Base-by-base conservation (phyloP, 2,888 invertebrate genomes). In the Lycaena phlaeas region DNA sequence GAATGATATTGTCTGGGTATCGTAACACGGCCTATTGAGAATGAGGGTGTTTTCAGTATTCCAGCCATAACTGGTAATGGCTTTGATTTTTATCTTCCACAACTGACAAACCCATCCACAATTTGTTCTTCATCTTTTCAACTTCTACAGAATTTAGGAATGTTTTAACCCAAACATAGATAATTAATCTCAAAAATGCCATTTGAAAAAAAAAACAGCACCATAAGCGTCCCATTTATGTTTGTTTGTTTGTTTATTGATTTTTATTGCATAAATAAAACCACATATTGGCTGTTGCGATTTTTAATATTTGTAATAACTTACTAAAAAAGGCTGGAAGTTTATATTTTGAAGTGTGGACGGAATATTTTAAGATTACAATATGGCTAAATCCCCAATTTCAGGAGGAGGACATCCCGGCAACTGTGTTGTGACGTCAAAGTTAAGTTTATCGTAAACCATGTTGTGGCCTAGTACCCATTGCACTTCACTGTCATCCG, bases 1-100 rank as follows among this genome's bases (percentile, higher is more conserved):
- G 61, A 75, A 78, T 75, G 81, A 77, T 73, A 82, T 84, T 62
- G 60, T 78, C 59, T 84, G 84, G 84, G 84, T 84, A 84, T 68
- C 61, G 61, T 60, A 56, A 54, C 39, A 52, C 51, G 47, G 44
- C 48, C 18, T 76, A 75, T 77, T 58, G 65, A 75, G 79, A 77
- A 74, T 75, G 81, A 58, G 56, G 41, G 51, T 57, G 42, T 43
- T 45, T 39, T 11, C 22, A 27, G 17, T n/a, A 31, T 31, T 27
- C 15, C 15, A 14, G 31, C 31, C 15, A 34, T 34, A 34, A 34
- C 34, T 34, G 36, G 27, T 36, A 34, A 34, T 34, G 34, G 34
- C 34, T 34, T 12, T 34, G 12, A 11, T 12, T 34, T n/a, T 34
- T 18, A 22, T 14, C 9, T 9, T 34, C 34, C 34, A 9, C 12